phyloP scores from a whole-genome alignment of 2,113 vertebrate genomes.

The Podiceps cristatus region DNA sequence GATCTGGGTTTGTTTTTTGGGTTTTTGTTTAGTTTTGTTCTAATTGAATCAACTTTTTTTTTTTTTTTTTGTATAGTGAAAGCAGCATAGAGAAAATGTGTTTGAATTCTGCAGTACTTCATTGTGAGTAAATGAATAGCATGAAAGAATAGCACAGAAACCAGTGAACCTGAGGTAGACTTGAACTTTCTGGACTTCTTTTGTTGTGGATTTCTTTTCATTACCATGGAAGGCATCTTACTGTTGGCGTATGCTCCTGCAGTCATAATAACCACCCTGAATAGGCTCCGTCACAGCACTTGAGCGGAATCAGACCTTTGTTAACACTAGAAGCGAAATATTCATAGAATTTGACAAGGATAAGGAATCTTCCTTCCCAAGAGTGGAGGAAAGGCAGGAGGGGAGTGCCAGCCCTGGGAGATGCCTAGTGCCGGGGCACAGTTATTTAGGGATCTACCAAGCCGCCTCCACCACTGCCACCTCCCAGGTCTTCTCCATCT shows the following conservation, averaged over 20 bases:
- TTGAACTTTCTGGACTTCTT: slow-evolving; percentile 46
- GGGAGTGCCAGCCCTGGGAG: neutral
- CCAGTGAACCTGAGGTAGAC: slow-evolving; percentile 43
- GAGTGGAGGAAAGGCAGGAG: neutral
- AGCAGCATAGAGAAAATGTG: neutral
- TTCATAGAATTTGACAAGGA: neutral
- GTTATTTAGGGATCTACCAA: neutral
- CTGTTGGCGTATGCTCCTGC: neutral
- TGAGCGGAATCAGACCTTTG: neutral
- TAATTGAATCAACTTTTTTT: neutral
- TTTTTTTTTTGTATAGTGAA: neutral
- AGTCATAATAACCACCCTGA: neutral
- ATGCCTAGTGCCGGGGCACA: fast-evolving
- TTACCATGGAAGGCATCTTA: neutral
- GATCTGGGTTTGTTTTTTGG: no score
- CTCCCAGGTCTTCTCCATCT: neutral
- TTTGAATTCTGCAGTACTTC: neutral
- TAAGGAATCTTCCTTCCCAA: neutral
- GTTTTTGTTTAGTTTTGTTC: neutral
- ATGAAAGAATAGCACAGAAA: neutral
- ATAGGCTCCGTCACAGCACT: neutral
- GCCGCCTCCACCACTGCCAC: neutral
- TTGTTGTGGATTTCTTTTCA: slow-evolving; percentile 46
- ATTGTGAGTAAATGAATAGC: slow-evolving; percentile 8
- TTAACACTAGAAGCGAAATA: neutral